Evolutionary conservation across 2,888 invertebrate species (phyloP), one percentile per base, ranked within the genome.

Genomic region (Alcis repandata): DNA sequence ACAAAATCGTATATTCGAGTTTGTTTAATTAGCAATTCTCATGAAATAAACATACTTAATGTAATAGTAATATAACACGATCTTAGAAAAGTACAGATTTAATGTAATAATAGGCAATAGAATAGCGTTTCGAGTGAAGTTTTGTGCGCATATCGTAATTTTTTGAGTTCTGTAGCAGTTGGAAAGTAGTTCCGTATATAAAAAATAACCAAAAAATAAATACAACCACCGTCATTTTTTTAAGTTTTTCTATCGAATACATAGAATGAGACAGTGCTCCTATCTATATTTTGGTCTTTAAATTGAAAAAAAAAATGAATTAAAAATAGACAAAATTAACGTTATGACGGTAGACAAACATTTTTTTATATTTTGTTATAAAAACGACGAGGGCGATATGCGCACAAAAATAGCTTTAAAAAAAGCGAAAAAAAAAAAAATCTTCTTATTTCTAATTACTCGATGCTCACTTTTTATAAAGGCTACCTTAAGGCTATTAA

Each of bases 401-500:
- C 48, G 32, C 15, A 32, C 15, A 48, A 27, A 48, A 48, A 13
- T 3, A 2, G 20, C 19, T 22, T 1, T 13, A 8, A 27, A 4
- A 27, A 15, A 19, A 48, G n/a, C 27, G 1, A 4, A 63, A 51
- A 27, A 59, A 51, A 45, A 56, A n/a, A 11, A 27, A 13, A 13
- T 36, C 15, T 53, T 13, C 40, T 45, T 59, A 43, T 4, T 32
- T 10, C 53, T 60, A 53, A 27, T 22, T 36, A 33, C 48, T 51
- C 51, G 49, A 57, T 45, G 51, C 49, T 63, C 57, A 63, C 49
- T 58, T 56, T 61, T 45, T 51, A 38, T 60, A 60, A 62, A 57
- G 56, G 49, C 67, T 63, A 62, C 49, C 51, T 59, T 61, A 67
- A 53, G 49, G 38, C 20, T 10, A 52, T 36, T 38, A 70, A 70